Percentiles rank a stretch among this genome's conserved stretches.
These are phyloP conservation scores for Amphiprion ocellaris DNA, from an alignment of 2,113 vertebrate genomes.

Conservation along the genomic window DNA sequence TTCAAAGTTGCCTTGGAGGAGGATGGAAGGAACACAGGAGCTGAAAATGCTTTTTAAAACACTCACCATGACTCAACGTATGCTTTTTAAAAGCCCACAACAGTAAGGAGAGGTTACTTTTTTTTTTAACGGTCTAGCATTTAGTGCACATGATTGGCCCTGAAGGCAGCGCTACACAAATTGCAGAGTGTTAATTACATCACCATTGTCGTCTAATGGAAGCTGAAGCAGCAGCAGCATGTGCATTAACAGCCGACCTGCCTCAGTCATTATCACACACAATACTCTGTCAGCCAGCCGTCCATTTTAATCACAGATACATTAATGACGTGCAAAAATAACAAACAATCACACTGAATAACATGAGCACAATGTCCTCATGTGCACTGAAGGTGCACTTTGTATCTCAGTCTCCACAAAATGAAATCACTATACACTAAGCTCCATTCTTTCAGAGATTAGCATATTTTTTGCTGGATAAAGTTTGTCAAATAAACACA, in stretches of 20 bases:
- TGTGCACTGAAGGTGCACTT: too few species aligned
- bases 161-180: conserved; percentile 28
- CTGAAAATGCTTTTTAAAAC: conserved; percentile 24
- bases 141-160: conserved; percentile 11
- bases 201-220: conserved; percentile 29
- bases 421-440: too few species aligned
- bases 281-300: neutral
- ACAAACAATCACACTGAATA: neutral
- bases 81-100: neutral
- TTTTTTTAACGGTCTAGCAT: conserved; percentile 1
- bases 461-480: too few species aligned
- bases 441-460: too few species aligned
- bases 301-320: conserved; percentile 18
- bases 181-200: conserved; percentile 29
- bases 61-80: neutral
- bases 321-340: neutral
- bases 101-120: conserved; percentile 5
- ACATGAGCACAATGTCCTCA: neutral
- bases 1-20: conserved; percentile 4
- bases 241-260: conserved; percentile 12
- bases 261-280: conserved; percentile 2
- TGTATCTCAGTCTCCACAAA: too few species aligned
- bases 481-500: too few species aligned
- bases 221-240: neutral
- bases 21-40: neutral